phyloP scores from a whole-genome alignment of 2,113 vertebrate species.

The Ageneiosus marmoratus region DNA sequence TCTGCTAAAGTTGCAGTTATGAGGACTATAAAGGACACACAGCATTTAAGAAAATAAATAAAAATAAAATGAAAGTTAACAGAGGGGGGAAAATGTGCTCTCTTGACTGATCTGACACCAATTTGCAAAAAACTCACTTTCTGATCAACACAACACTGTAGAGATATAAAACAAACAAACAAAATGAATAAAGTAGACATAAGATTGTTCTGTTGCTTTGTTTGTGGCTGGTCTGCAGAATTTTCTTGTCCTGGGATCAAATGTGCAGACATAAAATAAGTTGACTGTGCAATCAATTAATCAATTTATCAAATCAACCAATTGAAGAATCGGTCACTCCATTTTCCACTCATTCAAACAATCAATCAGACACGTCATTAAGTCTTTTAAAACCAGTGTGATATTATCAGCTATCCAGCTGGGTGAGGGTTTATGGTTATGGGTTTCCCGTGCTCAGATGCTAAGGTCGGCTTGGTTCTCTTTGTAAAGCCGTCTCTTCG shows the following conservation, averaged over 20 bases:
- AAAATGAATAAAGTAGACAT: slow-evolving; percentile 51
- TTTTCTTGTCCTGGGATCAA: slow-evolving; percentile 58
- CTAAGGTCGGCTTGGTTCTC: slow-evolving; percentile 97
- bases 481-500: slow-evolving; percentile 86
- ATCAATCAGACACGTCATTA: slow-evolving; percentile 3
- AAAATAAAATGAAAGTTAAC: slow-evolving; percentile 46
- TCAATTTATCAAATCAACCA: slow-evolving; percentile 45
- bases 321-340: slow-evolving; percentile 50
- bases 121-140: slow-evolving; percentile 36
- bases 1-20: slow-evolving; percentile 65
- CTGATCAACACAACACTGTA: slow-evolving; percentile 59
- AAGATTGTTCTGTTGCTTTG: slow-evolving; percentile 73
- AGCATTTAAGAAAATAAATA: slow-evolving; percentile 58
- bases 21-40: slow-evolving; percentile 54
- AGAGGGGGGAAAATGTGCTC: slow-evolving; percentile 20
- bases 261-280: slow-evolving; percentile 56
- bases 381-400: neutral
- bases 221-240: slow-evolving; percentile 56
- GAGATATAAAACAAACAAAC: slow-evolving; percentile 58
- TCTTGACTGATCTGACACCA: slow-evolving; percentile 25
- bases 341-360: slow-evolving; percentile 39
- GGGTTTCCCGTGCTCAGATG: slow-evolving; percentile 75
- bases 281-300: slow-evolving; percentile 50
- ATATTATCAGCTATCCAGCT: slow-evolving; percentile 28
- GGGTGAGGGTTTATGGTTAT: slow-evolving; percentile 8